Evolutionary conservation across 2,888 invertebrate species (phyloP), one percentile per base, ranked within the genome.

Genomic region (Zaprionus bogoriensis): DNA sequence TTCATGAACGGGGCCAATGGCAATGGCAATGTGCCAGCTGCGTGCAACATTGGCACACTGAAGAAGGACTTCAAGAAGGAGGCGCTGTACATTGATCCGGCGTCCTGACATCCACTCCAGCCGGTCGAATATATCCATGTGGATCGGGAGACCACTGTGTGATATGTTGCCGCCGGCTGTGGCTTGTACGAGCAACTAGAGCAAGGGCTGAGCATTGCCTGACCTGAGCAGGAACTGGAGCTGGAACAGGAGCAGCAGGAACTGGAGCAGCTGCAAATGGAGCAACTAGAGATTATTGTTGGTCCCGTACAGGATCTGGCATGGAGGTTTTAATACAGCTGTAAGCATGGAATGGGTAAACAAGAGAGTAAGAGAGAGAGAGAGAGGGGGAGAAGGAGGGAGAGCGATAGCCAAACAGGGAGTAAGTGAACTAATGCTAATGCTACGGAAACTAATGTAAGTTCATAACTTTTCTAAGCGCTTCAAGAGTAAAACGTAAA

Each of bases 111-210:
- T 89, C 95, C 95, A 92, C 94, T 94, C 91, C 95, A 96, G 92
- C 95, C 96, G 93, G 96, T 97, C 93, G 97, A 97, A 91, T 97
- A 95, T 92, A 97, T 97, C 90, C 96, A 96, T 92, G 96, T 97
- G 92, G 97, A 97, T 92, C 95, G 96, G 91, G 97, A 97, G 92
- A 97, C 97, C 91, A 97, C 97, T 88, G 97, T 97, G 93, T 96
- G 94, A 95, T 91, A 90, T 91, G 91, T 89, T 89, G 87, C 88
- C 69, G 75, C 80, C 83, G 87, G 86, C 77, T 87, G 69, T 82
- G 76, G 79, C 65, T 55, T 60, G 28, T 78, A 67, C 44, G 59
- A 82, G 58, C 73, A 83, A 54, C 69, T 77, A 67, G 81, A 77
- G 70, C 74, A 66, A 48, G 74, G 63, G 50, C 60, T 73, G 20